Conservation (phyloP, 2,888 invertebrate genomes). For the Steromphala cineraria region DNA sequence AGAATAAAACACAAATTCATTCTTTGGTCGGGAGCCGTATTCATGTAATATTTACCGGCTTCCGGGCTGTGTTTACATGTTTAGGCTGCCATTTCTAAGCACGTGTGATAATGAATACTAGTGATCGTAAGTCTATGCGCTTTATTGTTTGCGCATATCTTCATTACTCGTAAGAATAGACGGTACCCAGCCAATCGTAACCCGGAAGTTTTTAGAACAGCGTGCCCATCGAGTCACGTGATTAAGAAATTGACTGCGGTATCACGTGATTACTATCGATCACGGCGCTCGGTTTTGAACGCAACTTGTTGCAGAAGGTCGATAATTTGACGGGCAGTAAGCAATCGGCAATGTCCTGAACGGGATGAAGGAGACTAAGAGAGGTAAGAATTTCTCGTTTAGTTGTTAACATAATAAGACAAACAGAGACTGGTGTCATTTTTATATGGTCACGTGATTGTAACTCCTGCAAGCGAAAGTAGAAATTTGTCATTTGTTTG, state of each 20-base stretch:
- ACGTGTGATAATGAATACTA: background rate
- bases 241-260: background rate
- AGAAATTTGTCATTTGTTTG: no score
- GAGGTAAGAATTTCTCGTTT: no score
- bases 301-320: constrained; percentile 16
- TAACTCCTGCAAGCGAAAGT: background rate
- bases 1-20: no score
- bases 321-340: background rate
- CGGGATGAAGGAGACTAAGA: no score
- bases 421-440: background rate
- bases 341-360: no score
- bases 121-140: no score
- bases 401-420: no score
- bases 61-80: background rate
- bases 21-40: no score
- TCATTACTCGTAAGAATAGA: no score
- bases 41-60: background rate
- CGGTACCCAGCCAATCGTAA: background rate
- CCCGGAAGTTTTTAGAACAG: background rate
- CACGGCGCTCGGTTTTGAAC: constrained; percentile 12
- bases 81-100: background rate
- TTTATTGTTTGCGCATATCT: no score
- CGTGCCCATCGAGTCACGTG: background rate
- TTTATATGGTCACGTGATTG: background rate
- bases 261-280: background rate